Percentiles rank a stretch among this genome's conserved stretches.
These are phyloP conservation scores for Leucozona laternaria DNA, from an alignment of 2,888 invertebrate species.

Conservation along the genomic window DNA sequence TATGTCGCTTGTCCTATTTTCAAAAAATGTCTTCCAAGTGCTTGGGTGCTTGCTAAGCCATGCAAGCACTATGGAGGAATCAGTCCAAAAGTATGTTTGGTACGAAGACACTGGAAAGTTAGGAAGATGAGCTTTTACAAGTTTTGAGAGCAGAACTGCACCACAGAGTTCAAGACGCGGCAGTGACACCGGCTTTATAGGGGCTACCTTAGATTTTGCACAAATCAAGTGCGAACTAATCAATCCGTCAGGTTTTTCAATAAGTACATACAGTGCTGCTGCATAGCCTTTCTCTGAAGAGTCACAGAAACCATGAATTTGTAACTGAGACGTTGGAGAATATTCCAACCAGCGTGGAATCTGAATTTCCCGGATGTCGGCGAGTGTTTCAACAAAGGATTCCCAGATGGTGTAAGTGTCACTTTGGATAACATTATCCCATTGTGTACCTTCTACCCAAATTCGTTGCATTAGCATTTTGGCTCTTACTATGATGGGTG, in stretches of 20 bases:
- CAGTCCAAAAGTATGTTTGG: too few relatives aligned
- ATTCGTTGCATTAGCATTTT: neutral
- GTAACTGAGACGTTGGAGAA: neutral
- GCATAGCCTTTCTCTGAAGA: neutral
- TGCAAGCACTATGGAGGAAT: too few relatives aligned
- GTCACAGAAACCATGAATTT: conserved; percentile 1
- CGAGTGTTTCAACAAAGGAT: neutral
- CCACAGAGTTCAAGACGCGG: too few relatives aligned
- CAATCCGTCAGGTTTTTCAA: neutral
- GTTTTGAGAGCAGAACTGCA: too few relatives aligned
- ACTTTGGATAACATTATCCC: neutral
- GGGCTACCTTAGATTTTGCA: too few relatives aligned
- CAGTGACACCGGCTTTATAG: too few relatives aligned
- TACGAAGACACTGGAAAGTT: too few relatives aligned
- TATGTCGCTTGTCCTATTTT: neutral
- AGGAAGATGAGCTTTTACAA: too few relatives aligned
- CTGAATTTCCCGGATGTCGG: neutral
- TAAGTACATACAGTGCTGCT: neutral
- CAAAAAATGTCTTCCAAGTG: neutral
- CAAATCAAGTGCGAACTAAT: too few relatives aligned
- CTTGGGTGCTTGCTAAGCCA: neutral
- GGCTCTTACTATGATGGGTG: neutral
- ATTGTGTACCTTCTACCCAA: neutral
- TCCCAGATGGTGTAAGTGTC: neutral
- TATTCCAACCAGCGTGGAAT: neutral